phyloP scores from a whole-genome alignment of 2,888 invertebrate species.

The Nyleta sp. region DNA sequence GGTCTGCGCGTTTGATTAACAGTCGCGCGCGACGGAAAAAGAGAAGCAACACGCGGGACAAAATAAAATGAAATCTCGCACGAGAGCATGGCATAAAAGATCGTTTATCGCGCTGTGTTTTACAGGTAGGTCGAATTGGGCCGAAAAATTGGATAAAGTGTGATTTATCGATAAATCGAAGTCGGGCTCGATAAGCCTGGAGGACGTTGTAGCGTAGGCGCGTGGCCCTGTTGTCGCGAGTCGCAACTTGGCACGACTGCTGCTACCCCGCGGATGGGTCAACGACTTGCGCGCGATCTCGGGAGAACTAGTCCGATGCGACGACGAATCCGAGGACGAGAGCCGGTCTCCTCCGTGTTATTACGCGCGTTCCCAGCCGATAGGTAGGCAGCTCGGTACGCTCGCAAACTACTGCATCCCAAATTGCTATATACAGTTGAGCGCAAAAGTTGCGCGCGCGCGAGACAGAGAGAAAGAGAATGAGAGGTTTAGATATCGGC shows the following conservation, averaged over 20 bases:
- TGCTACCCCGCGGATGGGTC: constrained; percentile 46
- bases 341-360: constrained; percentile 46
- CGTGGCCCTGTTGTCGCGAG: constrained; percentile 48
- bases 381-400: constrained; percentile 17
- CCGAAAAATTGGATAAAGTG: constrained; percentile 46
- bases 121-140: constrained; percentile 37
- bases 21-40: constrained; percentile 5
- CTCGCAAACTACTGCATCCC: constrained; percentile 33
- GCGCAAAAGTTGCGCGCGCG: too few relatives aligned
- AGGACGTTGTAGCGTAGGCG: constrained; percentile 51
- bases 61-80: constrained; percentile 11
- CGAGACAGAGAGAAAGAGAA: too few relatives aligned
- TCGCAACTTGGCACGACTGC: constrained; percentile 29
- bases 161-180: constrained; percentile 60
- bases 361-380: constrained; percentile 52
- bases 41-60: background rate
- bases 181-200: constrained; percentile 28
- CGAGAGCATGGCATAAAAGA: constrained; percentile 17
- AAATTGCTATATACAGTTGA: constrained; percentile 30
- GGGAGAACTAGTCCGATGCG: constrained; percentile 51
- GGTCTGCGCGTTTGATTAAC: constrained; percentile 36
- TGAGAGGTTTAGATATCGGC: too few relatives aligned
- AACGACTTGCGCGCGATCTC: constrained; percentile 54
- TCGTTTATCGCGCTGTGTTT: constrained; percentile 42
- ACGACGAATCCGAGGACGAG: constrained; percentile 42